A percentile compares a stretch with the other conserved stretches of the same genome.
Conservation (phyloP, 2,888 invertebrate genomes). For the Polia nebulosa region DNA sequence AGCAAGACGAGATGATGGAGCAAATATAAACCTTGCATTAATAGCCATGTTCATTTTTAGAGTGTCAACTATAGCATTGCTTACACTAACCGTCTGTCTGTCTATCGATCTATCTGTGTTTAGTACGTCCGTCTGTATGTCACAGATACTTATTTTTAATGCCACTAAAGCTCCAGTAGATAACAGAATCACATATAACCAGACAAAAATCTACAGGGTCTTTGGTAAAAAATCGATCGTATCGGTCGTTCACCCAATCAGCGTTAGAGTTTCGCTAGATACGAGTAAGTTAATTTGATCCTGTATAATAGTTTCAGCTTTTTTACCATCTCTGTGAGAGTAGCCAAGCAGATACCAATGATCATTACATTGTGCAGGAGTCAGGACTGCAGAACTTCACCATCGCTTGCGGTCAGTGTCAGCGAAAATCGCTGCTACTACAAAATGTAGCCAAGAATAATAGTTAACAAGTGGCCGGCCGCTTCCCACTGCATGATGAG, state of each 20-base stretch:
- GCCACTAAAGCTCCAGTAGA: too few species aligned
- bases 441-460: slow-evolving; percentile 22
- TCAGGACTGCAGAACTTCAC: slow-evolving; percentile 9
- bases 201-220: not conserved
- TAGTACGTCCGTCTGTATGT: not conserved
- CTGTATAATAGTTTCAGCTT: not conserved
- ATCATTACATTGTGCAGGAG: slow-evolving; percentile 1
- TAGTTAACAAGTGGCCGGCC: slow-evolving; percentile 30
- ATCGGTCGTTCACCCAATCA: too few species aligned
- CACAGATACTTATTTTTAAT: not conserved
- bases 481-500: slow-evolving; percentile 24
- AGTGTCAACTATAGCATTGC: not conserved
- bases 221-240: too few species aligned
- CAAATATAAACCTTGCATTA: not conserved
- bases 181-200: too few species aligned
- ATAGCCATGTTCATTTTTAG: not conserved
- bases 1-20: not conserved
- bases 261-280: too few species aligned
- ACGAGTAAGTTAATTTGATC: not conserved
- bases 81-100: not conserved
- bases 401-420: not conserved
- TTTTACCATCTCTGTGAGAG: not conserved
- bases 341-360: not conserved
- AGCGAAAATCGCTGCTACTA: slow-evolving; percentile 16
- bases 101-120: not conserved